phyloP scores from a whole-genome alignment of 1,140 invertebrate genomes.

The Rhopalosiphum padi region DNA sequence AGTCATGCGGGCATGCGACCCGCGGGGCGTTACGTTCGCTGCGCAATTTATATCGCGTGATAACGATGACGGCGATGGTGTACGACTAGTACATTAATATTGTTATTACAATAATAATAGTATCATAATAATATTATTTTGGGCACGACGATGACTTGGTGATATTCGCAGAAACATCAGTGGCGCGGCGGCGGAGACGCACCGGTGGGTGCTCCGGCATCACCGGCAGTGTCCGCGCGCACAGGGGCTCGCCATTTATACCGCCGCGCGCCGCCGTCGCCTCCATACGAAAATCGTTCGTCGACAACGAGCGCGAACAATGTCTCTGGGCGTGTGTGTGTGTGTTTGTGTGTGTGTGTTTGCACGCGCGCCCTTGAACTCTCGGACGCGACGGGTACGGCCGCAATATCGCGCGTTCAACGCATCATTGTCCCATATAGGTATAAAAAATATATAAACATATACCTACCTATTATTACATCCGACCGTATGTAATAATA shows the following conservation, averaged over 20 bases:
- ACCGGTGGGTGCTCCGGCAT: background rate
- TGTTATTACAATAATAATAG: slow-evolving; percentile 22
- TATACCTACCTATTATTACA: background rate
- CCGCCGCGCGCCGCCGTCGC: background rate
- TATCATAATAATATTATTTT: background rate
- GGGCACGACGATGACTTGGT: background rate
- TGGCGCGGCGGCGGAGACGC: background rate
- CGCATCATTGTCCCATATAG: background rate
- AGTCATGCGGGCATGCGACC: too few species aligned
- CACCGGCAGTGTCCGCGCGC: too few species aligned
- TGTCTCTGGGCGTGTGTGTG: background rate
- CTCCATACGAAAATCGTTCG: slow-evolving; percentile 1
- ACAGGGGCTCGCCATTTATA: background rate
- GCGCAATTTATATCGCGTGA: background rate
- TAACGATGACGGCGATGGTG: background rate
- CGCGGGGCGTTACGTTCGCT: slow-evolving; percentile 23
- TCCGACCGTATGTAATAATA: background rate
- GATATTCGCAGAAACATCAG: background rate
- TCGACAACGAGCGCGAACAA: background rate
- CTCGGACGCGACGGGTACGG: slow-evolving; percentile 10
- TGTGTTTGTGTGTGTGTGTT: background rate
- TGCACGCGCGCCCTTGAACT: slow-evolving; percentile 47
- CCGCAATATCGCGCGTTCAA: background rate
- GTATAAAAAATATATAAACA: background rate
- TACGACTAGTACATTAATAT: background rate